phyloP scores from a whole-genome alignment of 30 jellyfish, hydroid and myxozoan genomes.

The Hydractinia symbiolongicarpus region DNA sequence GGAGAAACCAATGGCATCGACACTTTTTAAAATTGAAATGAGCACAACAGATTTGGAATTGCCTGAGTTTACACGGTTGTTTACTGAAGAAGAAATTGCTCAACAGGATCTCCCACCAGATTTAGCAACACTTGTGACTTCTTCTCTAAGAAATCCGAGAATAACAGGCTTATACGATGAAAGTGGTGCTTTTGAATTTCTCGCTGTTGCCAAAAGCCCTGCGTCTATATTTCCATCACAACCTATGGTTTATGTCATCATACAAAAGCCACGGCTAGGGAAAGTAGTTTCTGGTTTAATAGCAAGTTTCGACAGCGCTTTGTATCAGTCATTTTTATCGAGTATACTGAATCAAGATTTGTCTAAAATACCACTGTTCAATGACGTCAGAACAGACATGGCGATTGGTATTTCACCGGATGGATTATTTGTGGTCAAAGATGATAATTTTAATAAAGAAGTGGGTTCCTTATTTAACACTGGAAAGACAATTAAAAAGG shows the following conservation, averaged over 20 bases:
- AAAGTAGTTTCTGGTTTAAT: constrained; percentile 48
- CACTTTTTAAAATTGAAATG: constrained; percentile 43
- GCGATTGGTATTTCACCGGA: constrained; percentile 49
- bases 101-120: constrained; percentile 57
- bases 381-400: constrained; percentile 42
- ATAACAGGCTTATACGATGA: constrained; percentile 51
- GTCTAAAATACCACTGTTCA: constrained; percentile 49
- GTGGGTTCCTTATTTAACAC: constrained; percentile 52
- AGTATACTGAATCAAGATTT: constrained; percentile 47
- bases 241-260: constrained; percentile 41
- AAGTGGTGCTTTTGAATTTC: constrained; percentile 70
- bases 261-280: constrained; percentile 58
- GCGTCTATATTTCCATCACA: constrained; percentile 68
- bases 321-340: constrained; percentile 45
- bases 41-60: constrained; percentile 35
- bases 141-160: constrained; percentile 41
- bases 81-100: constrained; percentile 51
- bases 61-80: constrained; percentile 58
- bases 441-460: constrained; percentile 48
- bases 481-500: constrained; percentile 61
- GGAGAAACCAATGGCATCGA: constrained; percentile 42
- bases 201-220: constrained; percentile 62
- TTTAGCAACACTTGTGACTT: constrained; percentile 46
- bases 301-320: constrained; percentile 49
- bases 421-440: constrained; percentile 54